These are phyloP conservation scores for Poeciliopsis gracilis DNA, from an alignment of 2,797 vertebrate species.

Conservation along the genomic window DNA sequence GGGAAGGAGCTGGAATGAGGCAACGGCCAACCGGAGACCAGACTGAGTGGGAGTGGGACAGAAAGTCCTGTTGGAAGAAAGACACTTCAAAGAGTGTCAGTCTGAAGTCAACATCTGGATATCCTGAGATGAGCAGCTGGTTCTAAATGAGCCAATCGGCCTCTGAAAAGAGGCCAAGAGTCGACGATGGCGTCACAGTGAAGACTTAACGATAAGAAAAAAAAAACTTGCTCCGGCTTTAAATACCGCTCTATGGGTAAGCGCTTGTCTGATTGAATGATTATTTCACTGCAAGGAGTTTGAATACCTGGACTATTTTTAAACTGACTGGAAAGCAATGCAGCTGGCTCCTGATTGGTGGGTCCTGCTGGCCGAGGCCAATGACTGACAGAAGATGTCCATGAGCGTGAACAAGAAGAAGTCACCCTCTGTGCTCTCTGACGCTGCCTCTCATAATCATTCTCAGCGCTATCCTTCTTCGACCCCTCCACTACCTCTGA, in stretches of 20 bases:
- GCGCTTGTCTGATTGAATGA: not conserved
- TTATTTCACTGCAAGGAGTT: not conserved
- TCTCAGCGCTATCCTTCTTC: slow-evolving; percentile 31
- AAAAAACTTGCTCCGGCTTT: not conserved
- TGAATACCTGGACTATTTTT: not conserved
- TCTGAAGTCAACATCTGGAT: slow-evolving; percentile 27
- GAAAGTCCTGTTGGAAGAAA: not conserved
- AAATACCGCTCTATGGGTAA: not conserved
- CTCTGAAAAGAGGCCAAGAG: not conserved
- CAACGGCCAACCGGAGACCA: slow-evolving; percentile 54
- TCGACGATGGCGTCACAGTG: not conserved
- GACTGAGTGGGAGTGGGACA: slow-evolving; percentile 6
- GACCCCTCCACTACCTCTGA: slow-evolving; percentile 49
- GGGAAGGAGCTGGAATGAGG: slow-evolving; percentile 57
- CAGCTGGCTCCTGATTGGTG: slow-evolving; percentile 16
- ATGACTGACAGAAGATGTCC: slow-evolving; percentile 59
- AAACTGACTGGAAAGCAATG: too few species aligned
- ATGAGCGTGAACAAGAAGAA: slow-evolving; percentile 61
- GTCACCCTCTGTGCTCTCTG: not conserved
- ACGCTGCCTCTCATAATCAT: not conserved
- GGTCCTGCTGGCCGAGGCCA: not conserved
- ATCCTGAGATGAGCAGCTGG: not conserved
- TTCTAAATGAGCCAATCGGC: slow-evolving; percentile 5
- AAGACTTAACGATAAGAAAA: not conserved
- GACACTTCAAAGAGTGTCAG: slow-evolving; percentile 3